A percentile compares a stretch with the other conserved stretches of the same genome.
Conservation (phyloP, 2,113 vertebrate genomes). For the Origma solitaria region DNA sequence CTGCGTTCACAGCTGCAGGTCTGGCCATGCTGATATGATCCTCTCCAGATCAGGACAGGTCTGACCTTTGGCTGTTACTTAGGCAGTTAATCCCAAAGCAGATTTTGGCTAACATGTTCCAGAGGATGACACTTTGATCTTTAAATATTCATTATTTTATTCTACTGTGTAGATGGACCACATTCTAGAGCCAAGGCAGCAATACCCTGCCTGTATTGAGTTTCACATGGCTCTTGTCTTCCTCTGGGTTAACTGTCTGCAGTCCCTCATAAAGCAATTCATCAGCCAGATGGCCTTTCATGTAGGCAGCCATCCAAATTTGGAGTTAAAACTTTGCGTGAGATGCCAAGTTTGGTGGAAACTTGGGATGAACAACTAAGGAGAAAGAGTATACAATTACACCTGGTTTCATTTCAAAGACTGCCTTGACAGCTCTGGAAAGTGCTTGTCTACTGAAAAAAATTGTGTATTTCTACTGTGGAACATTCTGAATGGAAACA, state of each 20-base stretch:
- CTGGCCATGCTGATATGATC: neutral
- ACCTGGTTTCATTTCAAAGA: neutral
- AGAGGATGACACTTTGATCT: conserved; percentile 40
- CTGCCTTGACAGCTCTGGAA: neutral
- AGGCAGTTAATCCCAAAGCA: neutral
- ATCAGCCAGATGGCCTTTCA: conserved; percentile 11
- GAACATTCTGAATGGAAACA: neutral
- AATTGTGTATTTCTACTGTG: neutral
- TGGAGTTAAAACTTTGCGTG: neutral
- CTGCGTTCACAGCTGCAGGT: neutral
- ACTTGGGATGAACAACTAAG: neutral
- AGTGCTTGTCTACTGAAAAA: neutral
- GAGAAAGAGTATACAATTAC: neutral
- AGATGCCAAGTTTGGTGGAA: neutral
- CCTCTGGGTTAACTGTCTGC: neutral
- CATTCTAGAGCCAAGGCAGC: conserved; percentile 1
- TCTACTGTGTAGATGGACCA: neutral
- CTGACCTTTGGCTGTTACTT: conserved; percentile 48
- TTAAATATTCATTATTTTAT: conserved; percentile 46
- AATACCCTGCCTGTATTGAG: neutral
- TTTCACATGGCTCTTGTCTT: conserved; percentile 30
- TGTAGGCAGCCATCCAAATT: neutral
- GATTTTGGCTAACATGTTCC: conserved; percentile 50
- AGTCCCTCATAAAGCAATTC: neutral
- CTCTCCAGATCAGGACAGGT: neutral